phyloP scores from a whole-genome alignment of 2,113 vertebrate species.

The Machaerirhynchus nigripectus region DNA sequence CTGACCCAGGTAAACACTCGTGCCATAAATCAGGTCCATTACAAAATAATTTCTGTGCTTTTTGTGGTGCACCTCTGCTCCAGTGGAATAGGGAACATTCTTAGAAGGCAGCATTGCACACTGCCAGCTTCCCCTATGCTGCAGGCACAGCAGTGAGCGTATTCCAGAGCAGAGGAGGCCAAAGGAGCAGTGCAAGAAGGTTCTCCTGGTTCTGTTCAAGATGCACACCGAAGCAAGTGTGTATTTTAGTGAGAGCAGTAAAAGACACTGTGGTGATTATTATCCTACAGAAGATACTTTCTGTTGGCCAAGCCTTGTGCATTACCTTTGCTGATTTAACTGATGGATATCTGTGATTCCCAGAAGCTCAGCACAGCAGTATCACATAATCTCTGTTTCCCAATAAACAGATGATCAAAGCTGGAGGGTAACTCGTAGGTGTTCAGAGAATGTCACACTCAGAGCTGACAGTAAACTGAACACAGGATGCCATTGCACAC shows the following conservation, averaged over 20 bases:
- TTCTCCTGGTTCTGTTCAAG: not conserved
- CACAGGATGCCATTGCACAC: not conserved
- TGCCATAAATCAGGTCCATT: not conserved
- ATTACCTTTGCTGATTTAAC: not conserved
- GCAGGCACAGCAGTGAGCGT: not conserved
- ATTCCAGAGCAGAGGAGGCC: not conserved
- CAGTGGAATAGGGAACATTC: not conserved
- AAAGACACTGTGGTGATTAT: not conserved
- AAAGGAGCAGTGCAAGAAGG: not conserved
- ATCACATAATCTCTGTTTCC: not conserved
- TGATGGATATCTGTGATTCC: not conserved
- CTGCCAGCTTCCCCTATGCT: not conserved
- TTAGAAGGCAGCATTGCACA: not conserved
- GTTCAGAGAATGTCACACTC: not conserved
- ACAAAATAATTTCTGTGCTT: not conserved
- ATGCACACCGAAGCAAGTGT: not conserved
- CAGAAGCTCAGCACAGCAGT: not conserved
- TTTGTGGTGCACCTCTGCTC: not conserved
- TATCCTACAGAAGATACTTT: not conserved
- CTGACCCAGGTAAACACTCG: not conserved
- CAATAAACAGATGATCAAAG: constrained; percentile 2
- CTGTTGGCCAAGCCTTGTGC: not conserved
- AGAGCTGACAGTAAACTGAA: not conserved
- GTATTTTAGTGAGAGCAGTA: not conserved
- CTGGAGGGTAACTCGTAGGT: not conserved